Evolutionary conservation across 2,113 vertebrate genomes (phyloP), one percentile per base, ranked within the genome.

Genomic region (Cryptomyrus ogoouensis): DNA sequence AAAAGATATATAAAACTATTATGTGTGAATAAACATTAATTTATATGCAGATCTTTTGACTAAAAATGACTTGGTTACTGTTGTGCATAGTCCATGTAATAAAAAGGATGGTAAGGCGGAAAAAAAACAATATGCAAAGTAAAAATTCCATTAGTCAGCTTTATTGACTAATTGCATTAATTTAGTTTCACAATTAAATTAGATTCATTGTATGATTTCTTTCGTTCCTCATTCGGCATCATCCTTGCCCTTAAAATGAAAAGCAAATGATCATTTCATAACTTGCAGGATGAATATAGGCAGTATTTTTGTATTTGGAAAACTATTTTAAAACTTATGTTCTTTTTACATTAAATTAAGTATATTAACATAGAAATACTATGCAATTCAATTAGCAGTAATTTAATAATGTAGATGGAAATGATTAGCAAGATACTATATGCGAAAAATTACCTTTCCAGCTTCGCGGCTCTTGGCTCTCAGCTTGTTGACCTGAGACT

Each of bases 381-480:
- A 19, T 2, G 6, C 3, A 39, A 39, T 77, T 12, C 39, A 52
- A 56, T 52, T 52, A 52, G 13, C 24, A 90, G 85, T 90, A 35
- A 89, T 89, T 77, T 1, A 12, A 24, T 84, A 47, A 84, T 47
- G 13, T 56, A 91, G 2, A 74, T 46, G 92, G 91, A 90, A 92
- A 92, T 94, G 12, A 53, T 87, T 53, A 87, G 15, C 5, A 53
- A 19, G 49, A 52, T 56, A 53, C 17, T 21, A 42, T 31, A 86
- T 86, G 8, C 1, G 2, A 19, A 17, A 17, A 87, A 92, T 90
- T 83, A 95, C 95, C 92, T 95, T 96, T 89, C 92, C 95, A 77
- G 93, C 88, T 12, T 96, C 95, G 0, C 95, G 95, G 58, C 96
- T 97, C 93, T 96, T 97, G 52, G 89, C 95, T 88, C 96, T 95